Percentiles rank a stretch among this genome's conserved stretches.
Evolutionary conservation across 2,113 vertebrate genomes (phyloP).

Genomic region (Tragelaphus scriptus): DNA sequence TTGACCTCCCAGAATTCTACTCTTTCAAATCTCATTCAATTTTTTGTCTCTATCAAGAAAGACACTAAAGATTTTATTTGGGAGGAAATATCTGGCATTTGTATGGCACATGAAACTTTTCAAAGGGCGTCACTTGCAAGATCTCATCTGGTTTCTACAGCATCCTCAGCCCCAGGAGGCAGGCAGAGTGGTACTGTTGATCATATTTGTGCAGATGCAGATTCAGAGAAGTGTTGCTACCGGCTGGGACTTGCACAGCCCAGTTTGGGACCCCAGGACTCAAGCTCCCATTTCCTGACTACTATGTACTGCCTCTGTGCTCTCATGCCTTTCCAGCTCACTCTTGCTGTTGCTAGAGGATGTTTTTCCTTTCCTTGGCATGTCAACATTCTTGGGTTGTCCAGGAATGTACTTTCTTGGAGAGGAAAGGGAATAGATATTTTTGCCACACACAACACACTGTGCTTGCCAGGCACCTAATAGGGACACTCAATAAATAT

Average conservation of each 20-base stretch:
- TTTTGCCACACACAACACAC: background rate
- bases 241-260: background rate
- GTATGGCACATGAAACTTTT: background rate
- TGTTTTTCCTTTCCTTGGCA: background rate
- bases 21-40: background rate
- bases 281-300: background rate
- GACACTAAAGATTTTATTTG: background rate
- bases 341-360: background rate
- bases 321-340: background rate
- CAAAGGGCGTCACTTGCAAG: background rate
- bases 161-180: background rate
- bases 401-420: constrained; percentile 36
- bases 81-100: background rate
- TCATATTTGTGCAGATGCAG: background rate
- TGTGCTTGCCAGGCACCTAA: constrained; percentile 27
- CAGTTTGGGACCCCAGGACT: background rate
- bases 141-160: background rate
- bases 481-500: constrained; percentile 51
- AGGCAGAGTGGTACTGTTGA: background rate
- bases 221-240: background rate
- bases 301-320: background rate
- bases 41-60: background rate
- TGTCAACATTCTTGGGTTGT: background rate
- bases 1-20: background rate
- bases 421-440: constrained; percentile 30